phyloP scores from a whole-genome alignment of 2,113 vertebrate species.

The Micronisus gabar region DNA sequence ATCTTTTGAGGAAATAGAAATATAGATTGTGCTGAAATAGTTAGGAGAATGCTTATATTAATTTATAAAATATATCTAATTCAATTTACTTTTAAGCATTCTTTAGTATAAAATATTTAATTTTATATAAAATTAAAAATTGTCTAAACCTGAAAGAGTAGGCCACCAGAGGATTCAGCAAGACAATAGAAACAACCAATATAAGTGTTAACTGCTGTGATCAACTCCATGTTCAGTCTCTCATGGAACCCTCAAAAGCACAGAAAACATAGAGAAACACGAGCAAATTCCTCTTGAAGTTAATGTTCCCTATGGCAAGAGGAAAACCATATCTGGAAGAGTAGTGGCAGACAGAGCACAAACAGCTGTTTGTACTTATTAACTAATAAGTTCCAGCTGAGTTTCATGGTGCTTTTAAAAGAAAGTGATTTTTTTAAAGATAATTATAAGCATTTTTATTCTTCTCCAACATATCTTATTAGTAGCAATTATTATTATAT shows the following conservation, averaged over 20 bases:
- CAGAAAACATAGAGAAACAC: background rate
- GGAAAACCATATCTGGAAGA: background rate
- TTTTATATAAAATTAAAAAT: background rate
- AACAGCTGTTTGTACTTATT: background rate
- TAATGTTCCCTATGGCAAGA: background rate
- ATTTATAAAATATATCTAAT: background rate
- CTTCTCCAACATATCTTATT: background rate
- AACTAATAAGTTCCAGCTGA: background rate
- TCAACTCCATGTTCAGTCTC: background rate
- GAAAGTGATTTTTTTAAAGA: background rate
- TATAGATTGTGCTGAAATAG: background rate
- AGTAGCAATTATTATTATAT: background rate
- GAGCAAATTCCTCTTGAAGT: background rate
- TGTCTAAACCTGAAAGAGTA: background rate
- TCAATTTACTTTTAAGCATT: background rate
- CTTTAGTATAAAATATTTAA: background rate
- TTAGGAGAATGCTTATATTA: background rate
- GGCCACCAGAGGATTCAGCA: background rate
- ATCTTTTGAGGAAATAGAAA: background rate
- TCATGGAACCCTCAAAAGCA: background rate
- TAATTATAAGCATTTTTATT: background rate
- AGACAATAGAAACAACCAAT: background rate
- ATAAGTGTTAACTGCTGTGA: background rate
- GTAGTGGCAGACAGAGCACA: background rate
- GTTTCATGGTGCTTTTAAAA: background rate